These are phyloP conservation scores for Euglossa dilemma DNA, from an alignment of 1,140 invertebrate species.

Conservation along the genomic window DNA sequence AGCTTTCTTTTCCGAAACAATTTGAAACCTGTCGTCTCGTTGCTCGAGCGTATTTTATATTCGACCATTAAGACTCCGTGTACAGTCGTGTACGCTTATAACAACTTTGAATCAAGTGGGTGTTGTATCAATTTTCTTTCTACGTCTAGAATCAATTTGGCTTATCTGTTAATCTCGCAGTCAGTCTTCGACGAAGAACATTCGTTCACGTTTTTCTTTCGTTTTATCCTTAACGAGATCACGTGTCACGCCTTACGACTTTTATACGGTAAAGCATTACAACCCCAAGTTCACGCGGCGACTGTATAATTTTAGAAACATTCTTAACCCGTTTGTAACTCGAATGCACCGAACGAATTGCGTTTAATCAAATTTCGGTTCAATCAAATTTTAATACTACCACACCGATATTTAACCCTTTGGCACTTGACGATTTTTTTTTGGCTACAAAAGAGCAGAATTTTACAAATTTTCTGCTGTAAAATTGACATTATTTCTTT, in stretches of 20 bases:
- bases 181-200: conserved; percentile 53
- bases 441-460: too few relatives aligned
- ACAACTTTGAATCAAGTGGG: conserved; percentile 30
- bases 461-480: too few relatives aligned
- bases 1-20: too few relatives aligned
- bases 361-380: not conserved
- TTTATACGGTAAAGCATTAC: not conserved
- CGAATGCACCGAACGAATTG: not conserved
- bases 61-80: not conserved
- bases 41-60: not conserved
- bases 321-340: not conserved
- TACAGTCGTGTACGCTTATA: conserved; percentile 31
- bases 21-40: not conserved
- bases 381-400: not conserved
- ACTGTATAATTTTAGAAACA: not conserved
- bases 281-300: not conserved
- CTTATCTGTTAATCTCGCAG: conserved; percentile 49
- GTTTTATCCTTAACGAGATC: conserved; percentile 62
- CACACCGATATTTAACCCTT: too few relatives aligned
- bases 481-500: too few relatives aligned
- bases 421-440: too few relatives aligned
- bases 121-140: conserved; percentile 15
- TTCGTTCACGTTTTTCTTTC: conserved; percentile 39
- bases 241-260: conserved; percentile 21
- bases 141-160: conserved; percentile 44